Evolutionary conservation across 2,113 vertebrate species (phyloP).

Genomic region (Archocentrus centrarchus): DNA sequence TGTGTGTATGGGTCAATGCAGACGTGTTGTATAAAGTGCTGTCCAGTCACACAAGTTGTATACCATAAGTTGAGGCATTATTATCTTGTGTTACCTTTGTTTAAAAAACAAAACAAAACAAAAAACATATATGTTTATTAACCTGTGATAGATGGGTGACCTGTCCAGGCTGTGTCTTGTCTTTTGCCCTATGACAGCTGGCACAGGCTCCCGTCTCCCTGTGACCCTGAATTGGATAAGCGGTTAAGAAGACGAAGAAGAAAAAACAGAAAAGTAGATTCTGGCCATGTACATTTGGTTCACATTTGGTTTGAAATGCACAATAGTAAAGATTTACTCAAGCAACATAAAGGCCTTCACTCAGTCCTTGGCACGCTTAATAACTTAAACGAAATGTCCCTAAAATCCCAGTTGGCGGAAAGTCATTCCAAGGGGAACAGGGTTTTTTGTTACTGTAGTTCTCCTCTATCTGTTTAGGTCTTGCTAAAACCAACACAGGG

Average conservation of each 20-base stretch:
- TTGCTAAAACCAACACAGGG: background rate
- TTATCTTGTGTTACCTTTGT: background rate
- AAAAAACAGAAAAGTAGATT: no score
- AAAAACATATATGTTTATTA: background rate
- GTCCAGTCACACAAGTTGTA: background rate
- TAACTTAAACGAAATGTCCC: slow-evolving; percentile 9
- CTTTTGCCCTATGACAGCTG: background rate
- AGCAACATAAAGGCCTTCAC: background rate
- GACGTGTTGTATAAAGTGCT: no score
- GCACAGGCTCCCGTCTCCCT: background rate
- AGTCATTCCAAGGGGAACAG: background rate
- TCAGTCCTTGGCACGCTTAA: background rate
- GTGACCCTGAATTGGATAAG: background rate
- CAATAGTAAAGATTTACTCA: background rate
- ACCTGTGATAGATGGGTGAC: background rate
- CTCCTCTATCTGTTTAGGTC: background rate
- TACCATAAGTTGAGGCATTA: background rate
- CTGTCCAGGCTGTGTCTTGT: background rate
- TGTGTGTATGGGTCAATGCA: no score
- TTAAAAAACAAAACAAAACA: no score
- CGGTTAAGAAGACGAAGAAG: background rate
- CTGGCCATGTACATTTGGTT: background rate
- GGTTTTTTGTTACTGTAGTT: background rate
- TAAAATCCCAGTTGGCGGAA: background rate
- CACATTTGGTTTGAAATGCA: slow-evolving; percentile 10